A percentile compares a stretch with the other conserved stretches of the same genome.
Conservation (phyloP, 2,113 vertebrate genomes). For the Istiophorus platypterus region DNA sequence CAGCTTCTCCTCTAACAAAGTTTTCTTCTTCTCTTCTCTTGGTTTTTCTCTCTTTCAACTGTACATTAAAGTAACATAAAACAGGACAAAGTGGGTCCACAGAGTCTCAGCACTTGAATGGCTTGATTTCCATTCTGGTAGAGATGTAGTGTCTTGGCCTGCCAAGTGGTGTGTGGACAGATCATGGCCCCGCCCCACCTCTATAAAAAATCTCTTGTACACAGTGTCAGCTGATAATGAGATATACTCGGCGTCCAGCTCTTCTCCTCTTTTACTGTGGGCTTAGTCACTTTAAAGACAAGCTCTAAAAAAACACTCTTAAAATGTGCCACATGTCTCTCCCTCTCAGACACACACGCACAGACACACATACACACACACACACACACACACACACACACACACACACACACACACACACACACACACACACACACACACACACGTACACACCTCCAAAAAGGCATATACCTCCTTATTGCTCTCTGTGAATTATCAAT, state of each 20-base stretch:
- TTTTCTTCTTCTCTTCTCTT: conserved; percentile 20
- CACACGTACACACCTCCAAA: neutral
- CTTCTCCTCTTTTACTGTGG: conserved; percentile 52
- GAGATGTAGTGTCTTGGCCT: conserved; percentile 51
- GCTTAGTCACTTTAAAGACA: conserved; percentile 38
- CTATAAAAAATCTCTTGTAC: conserved; percentile 68
- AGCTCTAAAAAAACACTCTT: conserved; percentile 62
- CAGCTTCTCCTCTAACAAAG: conserved; percentile 34
- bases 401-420: conserved; percentile 11
- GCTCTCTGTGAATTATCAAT: conserved; percentile 45
- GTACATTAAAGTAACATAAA: conserved; percentile 70
- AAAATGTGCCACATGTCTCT: conserved; percentile 53
- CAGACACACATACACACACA: neutral
- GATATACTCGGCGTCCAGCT: conserved; percentile 53
- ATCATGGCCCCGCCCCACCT: conserved; percentile 40
- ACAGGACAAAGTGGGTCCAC: conserved; percentile 58
- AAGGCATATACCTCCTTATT: conserved; percentile 32
- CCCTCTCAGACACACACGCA: conserved; percentile 25
- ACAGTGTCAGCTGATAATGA: conserved; percentile 64
- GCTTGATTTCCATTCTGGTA: conserved; percentile 62
- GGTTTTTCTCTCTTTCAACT: conserved; percentile 39
- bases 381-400: conserved; percentile 1
- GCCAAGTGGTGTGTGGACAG: conserved; percentile 63
- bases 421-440: too few species aligned
- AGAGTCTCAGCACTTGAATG: conserved; percentile 53